A percentile compares a stretch with the other conserved stretches of the same genome.
phyloP scores from a whole-genome alignment of 2,888 invertebrate genomes.

The Colletes collaris region DNA sequence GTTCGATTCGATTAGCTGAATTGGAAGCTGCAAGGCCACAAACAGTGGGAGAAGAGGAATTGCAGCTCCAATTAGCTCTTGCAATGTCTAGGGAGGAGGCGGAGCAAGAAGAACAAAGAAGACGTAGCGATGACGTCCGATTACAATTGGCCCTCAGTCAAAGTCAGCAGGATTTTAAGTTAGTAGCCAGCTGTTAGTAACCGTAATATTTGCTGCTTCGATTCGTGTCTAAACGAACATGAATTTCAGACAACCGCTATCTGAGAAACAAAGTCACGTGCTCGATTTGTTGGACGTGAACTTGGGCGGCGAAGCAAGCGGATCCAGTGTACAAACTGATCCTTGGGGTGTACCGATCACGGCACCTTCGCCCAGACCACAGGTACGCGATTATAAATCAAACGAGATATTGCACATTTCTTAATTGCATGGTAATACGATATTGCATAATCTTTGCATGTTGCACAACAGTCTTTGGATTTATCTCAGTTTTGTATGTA shows the following conservation, averaged over 20 bases:
- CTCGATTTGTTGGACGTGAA: constrained; percentile 93
- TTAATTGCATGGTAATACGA: constrained; percentile 65
- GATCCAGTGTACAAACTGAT: constrained; percentile 85
- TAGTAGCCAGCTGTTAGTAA: constrained; percentile 75
- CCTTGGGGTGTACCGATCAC: constrained; percentile 89
- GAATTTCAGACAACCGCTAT: constrained; percentile 77
- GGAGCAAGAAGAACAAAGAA: constrained; percentile 96
- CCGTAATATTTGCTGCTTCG: not conserved
- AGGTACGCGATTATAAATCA: constrained; percentile 82
- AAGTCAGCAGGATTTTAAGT: constrained; percentile 96
- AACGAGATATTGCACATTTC: not conserved
- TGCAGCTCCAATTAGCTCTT: constrained; percentile 98
- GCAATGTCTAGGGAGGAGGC: constrained; percentile 99
- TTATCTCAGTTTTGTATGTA: constrained; percentile 73
- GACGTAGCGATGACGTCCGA: constrained; percentile 97
- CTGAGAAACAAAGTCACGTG: constrained; percentile 88
- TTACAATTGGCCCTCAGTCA: constrained; percentile 97
- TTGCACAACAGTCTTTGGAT: constrained; percentile 77
- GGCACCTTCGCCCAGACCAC: constrained; percentile 85
- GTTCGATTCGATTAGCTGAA: constrained; percentile 84
- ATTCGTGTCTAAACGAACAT: constrained; percentile 23
- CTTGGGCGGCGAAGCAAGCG: constrained; percentile 86
- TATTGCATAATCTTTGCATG: constrained; percentile 59
- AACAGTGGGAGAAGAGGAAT: constrained; percentile 98
- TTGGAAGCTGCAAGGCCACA: constrained; percentile 97